Evolutionary conservation across 2,113 vertebrate genomes (phyloP).

Genomic region (Aptenodytes patagonicus): DNA sequence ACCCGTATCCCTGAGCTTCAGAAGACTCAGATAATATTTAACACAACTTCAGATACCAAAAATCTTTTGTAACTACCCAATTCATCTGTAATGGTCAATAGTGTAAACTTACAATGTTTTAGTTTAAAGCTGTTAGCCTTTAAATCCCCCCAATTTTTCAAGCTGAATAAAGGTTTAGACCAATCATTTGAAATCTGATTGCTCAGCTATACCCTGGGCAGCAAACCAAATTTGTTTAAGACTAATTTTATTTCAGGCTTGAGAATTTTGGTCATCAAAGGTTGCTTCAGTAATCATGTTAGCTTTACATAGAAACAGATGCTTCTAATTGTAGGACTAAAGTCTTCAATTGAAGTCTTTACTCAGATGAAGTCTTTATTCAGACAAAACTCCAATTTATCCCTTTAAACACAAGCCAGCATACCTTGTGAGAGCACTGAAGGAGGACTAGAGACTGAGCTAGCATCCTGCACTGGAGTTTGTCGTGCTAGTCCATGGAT

Average conservation of each 20-base stretch:
- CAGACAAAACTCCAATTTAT: not conserved
- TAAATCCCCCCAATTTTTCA: conserved; percentile 24
- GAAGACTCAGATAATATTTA: not conserved
- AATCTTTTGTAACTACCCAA: not conserved
- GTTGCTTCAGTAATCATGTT: conserved; percentile 3
- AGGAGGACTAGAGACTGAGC: not conserved
- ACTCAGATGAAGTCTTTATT: not conserved
- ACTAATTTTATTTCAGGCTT: conserved; percentile 32
- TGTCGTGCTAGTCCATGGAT: not conserved
- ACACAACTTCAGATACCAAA: not conserved
- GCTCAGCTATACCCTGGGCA: not conserved
- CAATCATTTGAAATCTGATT: conserved; percentile 34
- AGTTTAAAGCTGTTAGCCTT: conserved; percentile 4
- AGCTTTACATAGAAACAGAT: not conserved
- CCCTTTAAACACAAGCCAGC: not conserved
- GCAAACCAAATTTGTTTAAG: conserved; percentile 24
- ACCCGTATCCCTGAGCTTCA: not conserved
- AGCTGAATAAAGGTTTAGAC: not conserved
- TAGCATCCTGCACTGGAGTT: not conserved
- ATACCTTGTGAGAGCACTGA: not conserved
- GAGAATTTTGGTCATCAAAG: conserved; percentile 40
- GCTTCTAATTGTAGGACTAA: not conserved
- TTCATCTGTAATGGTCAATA: not conserved
- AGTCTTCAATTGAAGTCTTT: not conserved
- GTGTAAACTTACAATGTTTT: not conserved